Conservation (phyloP, 2,797 vertebrate genomes). For the Aldrovandia affinis region DNA sequence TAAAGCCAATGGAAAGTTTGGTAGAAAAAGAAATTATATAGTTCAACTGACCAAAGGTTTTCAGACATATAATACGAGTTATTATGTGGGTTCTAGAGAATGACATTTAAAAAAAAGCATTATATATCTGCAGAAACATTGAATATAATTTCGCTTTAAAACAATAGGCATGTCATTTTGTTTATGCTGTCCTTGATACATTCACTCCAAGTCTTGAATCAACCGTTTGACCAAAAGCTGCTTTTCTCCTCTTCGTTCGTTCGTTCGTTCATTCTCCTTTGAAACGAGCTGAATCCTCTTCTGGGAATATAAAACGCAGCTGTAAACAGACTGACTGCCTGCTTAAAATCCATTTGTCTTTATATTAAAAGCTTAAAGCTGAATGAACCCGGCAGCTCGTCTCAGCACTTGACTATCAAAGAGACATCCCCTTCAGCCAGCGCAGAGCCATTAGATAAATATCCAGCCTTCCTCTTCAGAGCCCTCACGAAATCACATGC, state of each 20-base stretch:
- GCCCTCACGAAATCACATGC: background rate
- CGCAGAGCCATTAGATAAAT: slow-evolving; percentile 28
- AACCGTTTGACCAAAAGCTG: background rate
- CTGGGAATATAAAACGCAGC: slow-evolving; percentile 30
- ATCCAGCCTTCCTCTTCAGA: slow-evolving; percentile 29
- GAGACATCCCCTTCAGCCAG: slow-evolving; percentile 29
- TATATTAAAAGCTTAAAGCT: slow-evolving; percentile 1
- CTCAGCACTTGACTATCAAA: background rate
- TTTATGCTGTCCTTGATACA: slow-evolving; percentile 34
- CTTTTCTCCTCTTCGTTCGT: background rate
- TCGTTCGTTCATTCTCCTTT: too few relatives aligned
- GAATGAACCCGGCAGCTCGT: background rate
- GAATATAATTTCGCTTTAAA: slow-evolving; percentile 30
- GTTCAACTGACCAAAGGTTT: slow-evolving; percentile 10
- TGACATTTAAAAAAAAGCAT: background rate
- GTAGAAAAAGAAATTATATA: background rate
- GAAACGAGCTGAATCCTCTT: slow-evolving; percentile 27
- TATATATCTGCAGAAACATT: background rate
- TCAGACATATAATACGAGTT: slow-evolving; percentile 7
- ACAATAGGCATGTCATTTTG: slow-evolving; percentile 21
- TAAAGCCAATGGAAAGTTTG: background rate
- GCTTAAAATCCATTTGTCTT: slow-evolving; percentile 11
- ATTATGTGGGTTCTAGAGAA: slow-evolving; percentile 15
- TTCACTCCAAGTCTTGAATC: slow-evolving; percentile 34
- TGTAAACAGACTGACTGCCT: slow-evolving; percentile 21